phyloP scores from a whole-genome alignment of 2,888 invertebrate genomes.

The Euphydryas editha region DNA sequence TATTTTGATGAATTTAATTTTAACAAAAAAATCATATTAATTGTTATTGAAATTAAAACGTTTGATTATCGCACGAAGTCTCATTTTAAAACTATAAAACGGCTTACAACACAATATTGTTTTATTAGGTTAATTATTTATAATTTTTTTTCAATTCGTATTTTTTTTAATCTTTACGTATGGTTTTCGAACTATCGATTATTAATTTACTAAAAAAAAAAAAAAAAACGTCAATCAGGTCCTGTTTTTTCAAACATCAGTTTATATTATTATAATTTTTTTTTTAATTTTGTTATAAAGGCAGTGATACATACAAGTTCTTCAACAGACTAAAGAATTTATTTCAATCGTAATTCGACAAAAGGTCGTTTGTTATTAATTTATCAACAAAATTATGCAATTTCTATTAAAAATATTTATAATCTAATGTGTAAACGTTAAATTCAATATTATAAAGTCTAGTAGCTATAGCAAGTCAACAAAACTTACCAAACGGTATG shows the following conservation, averaged over 20 bases:
- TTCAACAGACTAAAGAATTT: slow-evolving; percentile 1
- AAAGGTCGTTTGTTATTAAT: neutral
- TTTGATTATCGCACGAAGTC: neutral
- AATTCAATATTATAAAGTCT: slow-evolving; percentile 17
- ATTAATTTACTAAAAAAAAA: neutral
- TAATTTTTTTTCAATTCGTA: neutral
- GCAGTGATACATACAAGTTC: neutral
- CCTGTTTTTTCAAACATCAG: neutral
- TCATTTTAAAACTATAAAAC: slow-evolving; percentile 5
- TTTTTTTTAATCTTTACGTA: neutral
- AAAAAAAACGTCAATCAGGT: neutral
- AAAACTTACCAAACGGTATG: slow-evolving; percentile 12
- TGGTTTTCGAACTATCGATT: neutral
- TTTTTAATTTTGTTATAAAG: neutral
- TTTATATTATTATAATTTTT: neutral
- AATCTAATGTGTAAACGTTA: slow-evolving; percentile 3
- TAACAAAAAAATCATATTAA: neutral
- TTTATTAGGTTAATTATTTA: slow-evolving; percentile 3
- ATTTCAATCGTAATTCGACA: neutral
- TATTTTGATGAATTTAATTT: slow-evolving; percentile 2
- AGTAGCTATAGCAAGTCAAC: slow-evolving; percentile 18
- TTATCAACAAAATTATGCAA: slow-evolving; percentile 1
- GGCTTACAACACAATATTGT: neutral
- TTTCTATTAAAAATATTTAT: neutral
- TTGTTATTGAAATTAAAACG: neutral